Evolutionary conservation across 2,797 vertebrate genomes (phyloP).

Genomic region (Pelobates cultripes): DNA sequence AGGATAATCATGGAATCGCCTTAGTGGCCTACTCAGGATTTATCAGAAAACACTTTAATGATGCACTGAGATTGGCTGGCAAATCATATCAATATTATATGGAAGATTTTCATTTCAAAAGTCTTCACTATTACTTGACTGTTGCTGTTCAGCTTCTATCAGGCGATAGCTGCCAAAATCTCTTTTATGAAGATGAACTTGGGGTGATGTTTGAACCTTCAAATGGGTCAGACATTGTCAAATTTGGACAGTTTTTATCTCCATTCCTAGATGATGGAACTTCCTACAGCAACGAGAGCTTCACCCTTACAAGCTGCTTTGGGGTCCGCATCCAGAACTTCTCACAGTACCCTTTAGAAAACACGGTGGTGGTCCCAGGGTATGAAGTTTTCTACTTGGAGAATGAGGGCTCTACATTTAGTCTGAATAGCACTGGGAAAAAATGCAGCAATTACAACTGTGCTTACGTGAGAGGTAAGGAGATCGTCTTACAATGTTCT

Average conservation of each 20-base stretch:
- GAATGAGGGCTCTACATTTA: not conserved
- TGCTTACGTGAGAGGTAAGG: constrained; percentile 62
- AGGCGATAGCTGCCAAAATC: not conserved
- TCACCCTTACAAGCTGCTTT: constrained; percentile 13
- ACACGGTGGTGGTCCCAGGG: constrained; percentile 22
- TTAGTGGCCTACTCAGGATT: constrained; percentile 17
- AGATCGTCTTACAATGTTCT: not conserved
- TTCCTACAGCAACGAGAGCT: not conserved
- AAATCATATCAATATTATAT: constrained; percentile 10
- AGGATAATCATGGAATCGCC: not conserved
- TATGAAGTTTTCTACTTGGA: constrained; percentile 18
- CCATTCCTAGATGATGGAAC: not conserved
- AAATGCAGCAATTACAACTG: constrained; percentile 64
- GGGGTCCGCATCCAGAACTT: not conserved
- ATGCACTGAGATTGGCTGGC: constrained; percentile 4
- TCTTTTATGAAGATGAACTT: not conserved
- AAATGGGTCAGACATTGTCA: not conserved
- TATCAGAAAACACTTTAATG: not conserved
- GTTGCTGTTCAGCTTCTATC: constrained; percentile 29
- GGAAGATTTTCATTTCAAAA: constrained; percentile 35
- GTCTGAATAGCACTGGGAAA: constrained; percentile 57
- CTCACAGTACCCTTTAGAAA: not conserved
- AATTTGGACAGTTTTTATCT: constrained; percentile 32
- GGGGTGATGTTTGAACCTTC: not conserved
- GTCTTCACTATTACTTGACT: constrained; percentile 47